phyloP scores from a whole-genome alignment of 2,113 vertebrate genomes.

The Callospermophilus lateralis region DNA sequence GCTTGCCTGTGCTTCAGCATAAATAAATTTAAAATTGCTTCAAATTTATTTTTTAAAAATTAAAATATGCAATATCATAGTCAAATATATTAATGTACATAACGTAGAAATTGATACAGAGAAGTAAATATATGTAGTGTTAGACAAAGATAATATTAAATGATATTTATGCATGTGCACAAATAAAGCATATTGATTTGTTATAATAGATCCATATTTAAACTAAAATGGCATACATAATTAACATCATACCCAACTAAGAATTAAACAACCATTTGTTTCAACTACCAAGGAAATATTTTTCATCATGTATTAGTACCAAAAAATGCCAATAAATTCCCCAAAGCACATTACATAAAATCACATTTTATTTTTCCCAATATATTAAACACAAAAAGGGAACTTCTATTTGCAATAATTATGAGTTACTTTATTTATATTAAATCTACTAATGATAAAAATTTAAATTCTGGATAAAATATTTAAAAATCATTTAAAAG shows the following conservation, averaged over 20 bases:
- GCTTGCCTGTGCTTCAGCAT: background rate
- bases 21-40: conserved; percentile 23
- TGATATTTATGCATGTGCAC: background rate
- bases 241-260: background rate
- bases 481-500: conserved; percentile 18
- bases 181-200: conserved; percentile 43
- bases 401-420: background rate
- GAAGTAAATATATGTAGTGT: background rate
- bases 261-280: background rate
- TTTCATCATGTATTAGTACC: background rate
- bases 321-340: conserved; percentile 11
- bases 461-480: conserved; percentile 19
- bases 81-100: conserved; percentile 4
- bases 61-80: background rate
- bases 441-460: background rate
- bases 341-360: background rate
- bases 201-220: background rate
- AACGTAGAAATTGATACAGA: conserved; percentile 12
- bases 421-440: conserved; percentile 38
- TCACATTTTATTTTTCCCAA: background rate
- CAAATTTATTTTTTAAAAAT: background rate
- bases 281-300: conserved; percentile 3
- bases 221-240: conserved; percentile 21
- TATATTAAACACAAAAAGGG: conserved; percentile 31
- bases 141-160: background rate